Evolutionary conservation across 92 coral and sea anemone species (phyloP).

Genomic region (Zoanthus solanderi): DNA sequence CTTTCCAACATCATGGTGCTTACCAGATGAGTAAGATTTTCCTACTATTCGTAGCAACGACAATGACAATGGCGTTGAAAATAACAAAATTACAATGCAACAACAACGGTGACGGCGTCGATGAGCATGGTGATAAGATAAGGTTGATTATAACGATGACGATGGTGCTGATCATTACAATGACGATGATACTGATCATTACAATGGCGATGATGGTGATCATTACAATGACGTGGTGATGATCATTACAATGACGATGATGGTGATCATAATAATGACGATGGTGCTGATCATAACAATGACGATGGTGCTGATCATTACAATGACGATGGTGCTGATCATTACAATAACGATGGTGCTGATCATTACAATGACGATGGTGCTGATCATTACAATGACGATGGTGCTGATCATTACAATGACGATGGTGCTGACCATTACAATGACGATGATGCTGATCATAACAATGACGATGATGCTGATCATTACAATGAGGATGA

Average conservation of each 20-base stretch:
- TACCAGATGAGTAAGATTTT: conserved; percentile 93
- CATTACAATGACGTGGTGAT: background rate
- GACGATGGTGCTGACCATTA: too few species aligned
- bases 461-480: background rate
- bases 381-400: background rate
- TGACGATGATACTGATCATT: background rate
- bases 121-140: background rate
- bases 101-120: background rate
- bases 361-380: background rate
- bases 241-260: background rate
- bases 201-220: background rate
- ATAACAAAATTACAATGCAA: too few species aligned
- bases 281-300: background rate
- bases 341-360: background rate
- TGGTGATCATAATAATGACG: background rate
- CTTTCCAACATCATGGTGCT: conserved; percentile 97
- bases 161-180: background rate
- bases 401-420: too few species aligned
- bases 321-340: background rate
- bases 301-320: background rate
- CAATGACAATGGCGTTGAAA: too few species aligned
- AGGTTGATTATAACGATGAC: background rate
- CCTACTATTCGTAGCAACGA: too few species aligned
- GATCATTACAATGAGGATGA: background rate
- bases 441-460: background rate